Percentiles rank a stretch among this genome's conserved stretches.
phyloP scores from a whole-genome alignment of 64 coral and sea anemone genomes.

The Actinia tenebrosa region DNA sequence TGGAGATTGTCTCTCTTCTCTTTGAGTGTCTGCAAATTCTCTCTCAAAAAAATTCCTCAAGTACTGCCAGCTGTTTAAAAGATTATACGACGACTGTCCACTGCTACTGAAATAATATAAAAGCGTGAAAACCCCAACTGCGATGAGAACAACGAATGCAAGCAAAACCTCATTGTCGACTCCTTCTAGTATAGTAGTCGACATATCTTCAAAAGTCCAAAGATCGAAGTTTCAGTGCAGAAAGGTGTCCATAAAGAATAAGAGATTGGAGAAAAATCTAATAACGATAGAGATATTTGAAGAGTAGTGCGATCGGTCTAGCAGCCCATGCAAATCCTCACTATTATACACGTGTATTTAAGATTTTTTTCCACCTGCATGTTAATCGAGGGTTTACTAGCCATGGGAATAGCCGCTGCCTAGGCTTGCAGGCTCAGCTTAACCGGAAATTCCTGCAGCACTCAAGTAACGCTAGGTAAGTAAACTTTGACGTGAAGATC shows the following conservation, averaged over 20 bases:
- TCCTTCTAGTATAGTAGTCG: slow-evolving; percentile 56
- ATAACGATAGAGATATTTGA: neutral
- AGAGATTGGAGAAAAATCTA: neutral
- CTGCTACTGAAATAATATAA: slow-evolving; percentile 1
- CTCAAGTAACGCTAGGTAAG: neutral
- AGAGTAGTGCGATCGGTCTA: neutral
- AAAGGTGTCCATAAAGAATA: neutral
- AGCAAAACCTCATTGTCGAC: slow-evolving; percentile 73
- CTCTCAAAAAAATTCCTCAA: slow-evolving; percentile 25
- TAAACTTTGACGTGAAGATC: neutral
- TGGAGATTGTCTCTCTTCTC: slow-evolving; percentile 38
- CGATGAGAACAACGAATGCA: slow-evolving; percentile 38
- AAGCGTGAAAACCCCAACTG: neutral
- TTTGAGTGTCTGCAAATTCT: slow-evolving; percentile 50
- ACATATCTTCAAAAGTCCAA: neutral
- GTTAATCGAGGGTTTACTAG: neutral
- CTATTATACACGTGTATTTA: neutral
- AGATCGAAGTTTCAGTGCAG: neutral
- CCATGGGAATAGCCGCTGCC: neutral
- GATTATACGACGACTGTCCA: neutral
- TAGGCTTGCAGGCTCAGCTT: neutral
- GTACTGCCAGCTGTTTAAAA: neutral
- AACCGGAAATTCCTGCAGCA: neutral
- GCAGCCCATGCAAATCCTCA: neutral
- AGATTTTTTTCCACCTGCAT: neutral